Conservation (phyloP, 2,797 vertebrate genomes). For the Sciurus carolinensis region DNA sequence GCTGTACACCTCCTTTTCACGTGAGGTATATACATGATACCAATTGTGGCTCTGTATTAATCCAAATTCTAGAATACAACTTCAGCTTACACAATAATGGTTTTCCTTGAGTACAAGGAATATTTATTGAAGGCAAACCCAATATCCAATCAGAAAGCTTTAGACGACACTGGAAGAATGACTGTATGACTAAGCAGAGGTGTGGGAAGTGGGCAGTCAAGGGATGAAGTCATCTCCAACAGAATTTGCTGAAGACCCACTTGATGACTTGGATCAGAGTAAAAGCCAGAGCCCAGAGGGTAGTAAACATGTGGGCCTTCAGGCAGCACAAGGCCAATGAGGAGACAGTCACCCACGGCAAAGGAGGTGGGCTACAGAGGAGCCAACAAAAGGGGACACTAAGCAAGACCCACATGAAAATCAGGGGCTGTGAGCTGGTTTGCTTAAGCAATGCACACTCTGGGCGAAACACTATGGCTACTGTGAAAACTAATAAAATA, state of each 20-base stretch:
- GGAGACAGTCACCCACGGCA: no score
- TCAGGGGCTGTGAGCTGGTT: rapidly evolving
- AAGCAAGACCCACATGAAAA: neutral
- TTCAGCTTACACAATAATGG: neutral
- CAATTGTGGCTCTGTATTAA: no score
- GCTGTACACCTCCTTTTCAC: rapidly evolving
- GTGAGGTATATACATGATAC: rapidly evolving
- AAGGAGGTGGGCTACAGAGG: neutral
- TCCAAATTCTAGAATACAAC: neutral
- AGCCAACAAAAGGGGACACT: neutral
- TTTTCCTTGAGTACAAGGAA: neutral
- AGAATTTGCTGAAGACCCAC: neutral
- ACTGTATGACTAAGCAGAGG: neutral
- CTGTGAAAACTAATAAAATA: neutral
- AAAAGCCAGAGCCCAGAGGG: neutral
- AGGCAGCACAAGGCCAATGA: neutral
- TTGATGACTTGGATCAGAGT: neutral
- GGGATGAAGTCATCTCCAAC: neutral
- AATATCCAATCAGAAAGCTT: neutral
- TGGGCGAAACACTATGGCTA: rapidly evolving
- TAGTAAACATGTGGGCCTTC: rapidly evolving
- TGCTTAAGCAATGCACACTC: neutral
- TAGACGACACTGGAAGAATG: neutral
- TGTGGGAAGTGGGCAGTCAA: neutral
- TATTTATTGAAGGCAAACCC: neutral